Conservation (phyloP, 2,113 vertebrate species). For the Melierax canorus region DNA sequence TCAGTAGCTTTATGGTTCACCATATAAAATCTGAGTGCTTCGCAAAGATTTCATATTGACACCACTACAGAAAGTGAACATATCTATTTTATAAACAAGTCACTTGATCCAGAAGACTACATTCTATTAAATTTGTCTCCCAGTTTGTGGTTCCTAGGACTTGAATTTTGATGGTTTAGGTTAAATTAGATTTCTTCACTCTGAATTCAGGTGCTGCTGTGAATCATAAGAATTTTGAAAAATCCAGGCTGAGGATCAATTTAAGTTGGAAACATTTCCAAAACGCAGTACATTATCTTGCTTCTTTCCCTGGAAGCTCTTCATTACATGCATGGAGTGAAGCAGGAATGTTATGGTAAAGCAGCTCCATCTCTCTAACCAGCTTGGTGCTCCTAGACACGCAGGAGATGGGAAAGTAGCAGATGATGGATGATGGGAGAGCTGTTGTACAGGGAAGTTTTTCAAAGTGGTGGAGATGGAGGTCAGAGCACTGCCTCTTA, state of each 20-base stretch:
- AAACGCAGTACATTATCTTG: not conserved
- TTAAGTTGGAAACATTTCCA: not conserved
- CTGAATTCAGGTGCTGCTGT: not conserved
- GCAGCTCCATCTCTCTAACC: not conserved
- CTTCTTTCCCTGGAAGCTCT: not conserved
- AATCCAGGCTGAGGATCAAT: not conserved
- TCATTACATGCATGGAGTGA: not conserved
- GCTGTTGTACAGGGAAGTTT: not conserved
- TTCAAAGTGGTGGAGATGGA: not conserved
- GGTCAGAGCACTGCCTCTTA: not conserved
- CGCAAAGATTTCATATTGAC: not conserved
- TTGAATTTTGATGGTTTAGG: not conserved
- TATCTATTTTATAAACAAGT: not conserved
- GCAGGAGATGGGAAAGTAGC: not conserved
- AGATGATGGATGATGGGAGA: not conserved
- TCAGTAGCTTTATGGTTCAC: not conserved
- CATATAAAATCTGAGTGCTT: not conserved
- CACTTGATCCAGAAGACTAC: not conserved
- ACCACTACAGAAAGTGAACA: not conserved
- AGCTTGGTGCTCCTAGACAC: not conserved
- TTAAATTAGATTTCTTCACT: not conserved
- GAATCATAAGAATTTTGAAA: not conserved
- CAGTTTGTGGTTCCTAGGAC: accelerated
- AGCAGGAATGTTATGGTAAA: not conserved
- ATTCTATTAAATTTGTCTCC: not conserved